phyloP scores from a whole-genome alignment of 2,797 vertebrate species.

The Pantherophis vulpinus region DNA sequence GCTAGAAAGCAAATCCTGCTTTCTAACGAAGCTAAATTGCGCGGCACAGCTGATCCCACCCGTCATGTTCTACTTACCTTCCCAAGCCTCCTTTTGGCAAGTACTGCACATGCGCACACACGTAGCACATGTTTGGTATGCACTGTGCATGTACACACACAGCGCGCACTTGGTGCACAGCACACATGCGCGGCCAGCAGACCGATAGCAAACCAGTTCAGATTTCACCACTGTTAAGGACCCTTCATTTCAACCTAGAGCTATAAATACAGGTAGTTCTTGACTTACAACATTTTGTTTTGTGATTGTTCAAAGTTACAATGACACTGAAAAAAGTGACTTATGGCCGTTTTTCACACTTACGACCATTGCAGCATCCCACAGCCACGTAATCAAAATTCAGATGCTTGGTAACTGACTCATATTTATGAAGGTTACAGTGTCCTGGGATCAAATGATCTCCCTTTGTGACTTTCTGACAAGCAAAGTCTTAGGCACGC shows the following conservation, averaged over 20 bases:
- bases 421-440: neutral
- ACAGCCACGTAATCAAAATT: neutral
- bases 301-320: neutral
- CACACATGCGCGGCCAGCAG: too few species aligned
- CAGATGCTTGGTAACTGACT: neutral
- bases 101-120: too few species aligned
- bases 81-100: too few species aligned
- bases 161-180: too few species aligned
- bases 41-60: too few species aligned
- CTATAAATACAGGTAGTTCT: neutral
- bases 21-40: too few species aligned
- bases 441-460: neutral
- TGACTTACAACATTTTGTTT: neutral
- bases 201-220: too few species aligned
- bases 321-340: neutral
- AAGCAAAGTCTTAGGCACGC: too few species aligned
- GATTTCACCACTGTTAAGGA: neutral
- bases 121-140: too few species aligned
- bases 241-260: neutral
- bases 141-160: too few species aligned
- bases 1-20: too few species aligned
- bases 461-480: neutral
- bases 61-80: too few species aligned
- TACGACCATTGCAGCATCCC: neutral
- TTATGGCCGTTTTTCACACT: neutral